Percentiles rank a stretch among this genome's conserved stretches.
Evolutionary conservation across 2,113 vertebrate species (phyloP).

Genomic region (Alethe castanea): DNA sequence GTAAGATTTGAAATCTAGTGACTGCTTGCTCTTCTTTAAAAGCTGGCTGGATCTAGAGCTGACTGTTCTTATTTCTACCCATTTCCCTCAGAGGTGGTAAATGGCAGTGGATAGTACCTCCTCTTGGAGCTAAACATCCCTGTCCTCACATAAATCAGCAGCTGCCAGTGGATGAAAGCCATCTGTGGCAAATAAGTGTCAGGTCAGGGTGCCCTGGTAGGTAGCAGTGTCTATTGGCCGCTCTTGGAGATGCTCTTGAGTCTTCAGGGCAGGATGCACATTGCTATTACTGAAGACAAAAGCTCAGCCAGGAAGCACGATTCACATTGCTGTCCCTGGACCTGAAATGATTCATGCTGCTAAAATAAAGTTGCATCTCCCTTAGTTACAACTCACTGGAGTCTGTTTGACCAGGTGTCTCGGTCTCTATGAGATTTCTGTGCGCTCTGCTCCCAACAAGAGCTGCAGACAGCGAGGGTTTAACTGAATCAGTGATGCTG

Average conservation of each 20-base stretch:
- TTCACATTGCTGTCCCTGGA: neutral
- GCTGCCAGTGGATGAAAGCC: neutral
- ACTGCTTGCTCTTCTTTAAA: neutral
- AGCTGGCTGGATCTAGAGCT: neutral
- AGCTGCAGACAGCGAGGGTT: neutral
- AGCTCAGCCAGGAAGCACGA: neutral
- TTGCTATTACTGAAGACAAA: neutral
- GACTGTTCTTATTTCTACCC: neutral
- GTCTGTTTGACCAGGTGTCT: neutral
- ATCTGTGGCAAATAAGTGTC: neutral
- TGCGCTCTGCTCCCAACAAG: neutral
- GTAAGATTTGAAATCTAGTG: neutral
- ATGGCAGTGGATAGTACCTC: neutral
- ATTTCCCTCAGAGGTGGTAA: neutral
- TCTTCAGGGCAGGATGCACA: neutral
- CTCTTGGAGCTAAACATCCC: neutral
- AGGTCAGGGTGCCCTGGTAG: neutral
- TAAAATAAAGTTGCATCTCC: neutral
- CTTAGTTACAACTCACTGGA: neutral
- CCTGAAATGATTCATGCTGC: neutral
- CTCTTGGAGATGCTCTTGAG: neutral
- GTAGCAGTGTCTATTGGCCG: neutral
- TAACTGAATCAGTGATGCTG: slow-evolving; percentile 17
- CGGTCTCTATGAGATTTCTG: neutral
- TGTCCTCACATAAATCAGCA: neutral